phyloP scores from a whole-genome alignment of 92 coral and sea anemone genomes.

The Chrysogorgia sp. region DNA sequence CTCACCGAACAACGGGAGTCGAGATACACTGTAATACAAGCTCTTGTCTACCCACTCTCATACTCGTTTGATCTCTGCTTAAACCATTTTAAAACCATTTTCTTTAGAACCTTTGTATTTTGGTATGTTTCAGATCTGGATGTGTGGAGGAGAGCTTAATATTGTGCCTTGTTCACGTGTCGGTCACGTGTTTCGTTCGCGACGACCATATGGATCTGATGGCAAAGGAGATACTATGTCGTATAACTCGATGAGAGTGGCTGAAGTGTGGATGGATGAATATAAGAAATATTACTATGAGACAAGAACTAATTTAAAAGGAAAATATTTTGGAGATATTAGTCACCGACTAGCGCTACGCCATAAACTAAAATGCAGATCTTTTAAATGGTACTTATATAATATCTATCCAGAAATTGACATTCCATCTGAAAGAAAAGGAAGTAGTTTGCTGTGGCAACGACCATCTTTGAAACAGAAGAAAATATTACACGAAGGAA shows the following conservation, averaged over 20 bases:
- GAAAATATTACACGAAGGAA: conserved; percentile 69
- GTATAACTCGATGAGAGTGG: conserved; percentile 89
- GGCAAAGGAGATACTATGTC: conserved; percentile 86
- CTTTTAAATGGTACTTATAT: conserved; percentile 86
- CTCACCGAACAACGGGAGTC: too few species aligned
- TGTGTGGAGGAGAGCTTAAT: conserved; percentile 93
- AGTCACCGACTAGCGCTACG: conserved; percentile 74
- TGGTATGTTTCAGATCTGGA: conserved; percentile 75
- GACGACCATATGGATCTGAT: conserved; percentile 90
- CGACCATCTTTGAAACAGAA: conserved; percentile 43
- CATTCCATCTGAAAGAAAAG: conserved; percentile 64
- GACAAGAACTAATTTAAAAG: conserved; percentile 60
- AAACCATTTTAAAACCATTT: too few species aligned
- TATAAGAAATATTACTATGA: conserved; percentile 87
- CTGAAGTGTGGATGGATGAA: conserved; percentile 97
- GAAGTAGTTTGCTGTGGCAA: conserved; percentile 50
- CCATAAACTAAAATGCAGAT: conserved; percentile 71
- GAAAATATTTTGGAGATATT: conserved; percentile 74
- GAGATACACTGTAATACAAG: too few species aligned
- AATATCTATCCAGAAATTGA: conserved; percentile 82
- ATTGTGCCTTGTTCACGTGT: conserved; percentile 94
- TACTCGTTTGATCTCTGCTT: too few species aligned
- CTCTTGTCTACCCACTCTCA: too few species aligned
- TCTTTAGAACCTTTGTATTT: neutral
- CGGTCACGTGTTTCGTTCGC: conserved; percentile 83